These are phyloP conservation scores for Epistrophe eligans DNA, from an alignment of 2,888 invertebrate genomes.

Conservation along the genomic window DNA sequence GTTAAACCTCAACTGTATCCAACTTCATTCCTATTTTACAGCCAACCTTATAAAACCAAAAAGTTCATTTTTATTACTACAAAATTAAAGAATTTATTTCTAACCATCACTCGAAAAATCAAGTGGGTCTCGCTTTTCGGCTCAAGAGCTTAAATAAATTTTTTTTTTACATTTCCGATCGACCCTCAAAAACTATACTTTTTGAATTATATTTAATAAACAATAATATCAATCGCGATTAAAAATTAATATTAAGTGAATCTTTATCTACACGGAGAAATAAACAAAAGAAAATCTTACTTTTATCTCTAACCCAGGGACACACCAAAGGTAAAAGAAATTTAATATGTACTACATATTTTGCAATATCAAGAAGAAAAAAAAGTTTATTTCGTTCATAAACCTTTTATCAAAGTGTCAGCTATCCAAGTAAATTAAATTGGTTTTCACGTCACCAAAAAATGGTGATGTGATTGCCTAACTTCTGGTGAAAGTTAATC, in stretches of 20 bases:
- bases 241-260: neutral
- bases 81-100: neutral
- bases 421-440: neutral
- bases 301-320: neutral
- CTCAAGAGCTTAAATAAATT: neutral
- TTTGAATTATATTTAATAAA: neutral
- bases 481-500: slow-evolving; percentile 6
- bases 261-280: neutral
- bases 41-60: neutral
- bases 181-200: neutral
- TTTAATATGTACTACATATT: neutral
- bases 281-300: neutral
- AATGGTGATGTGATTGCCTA: neutral
- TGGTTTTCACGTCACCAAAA: slow-evolving; percentile 23
- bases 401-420: neutral
- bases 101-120: slow-evolving; percentile 13
- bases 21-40: neutral
- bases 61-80: neutral
- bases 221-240: neutral
- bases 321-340: neutral
- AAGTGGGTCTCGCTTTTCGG: slow-evolving; percentile 22
- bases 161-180: neutral
- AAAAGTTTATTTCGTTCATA: neutral
- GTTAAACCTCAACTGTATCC: neutral
- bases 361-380: neutral